Base-by-base conservation (phyloP, 2,888 invertebrate species). In the Parascotia fuliginaria region DNA sequence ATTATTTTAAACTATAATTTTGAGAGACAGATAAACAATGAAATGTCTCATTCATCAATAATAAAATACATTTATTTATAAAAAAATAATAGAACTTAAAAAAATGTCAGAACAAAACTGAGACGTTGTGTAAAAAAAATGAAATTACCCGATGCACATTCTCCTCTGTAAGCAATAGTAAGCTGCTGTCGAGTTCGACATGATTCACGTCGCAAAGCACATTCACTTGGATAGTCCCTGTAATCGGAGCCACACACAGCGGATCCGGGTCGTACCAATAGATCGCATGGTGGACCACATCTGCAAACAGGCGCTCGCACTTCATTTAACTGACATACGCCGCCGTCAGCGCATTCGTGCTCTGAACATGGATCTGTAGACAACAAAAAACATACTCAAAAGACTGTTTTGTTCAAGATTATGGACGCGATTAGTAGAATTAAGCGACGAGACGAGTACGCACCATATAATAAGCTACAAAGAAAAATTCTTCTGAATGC, bases 321-420 rank as follows among this genome's bases (percentile, higher is more conserved):
- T 66, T 94, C 94, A 85, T 96, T 96, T 83, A 98, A 90, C 83
- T 96, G 96, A 87, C 98, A 98, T 52, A 97, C 93, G 78, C 97
- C 96, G 22, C 96, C 95, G 61, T 95, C 94, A 19, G 94, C 93
- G 86, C 98, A 98, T 74, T 94, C 93, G 63, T 96, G 93, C 48
- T 94, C 95, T 32, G 94, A 94, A 84, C 98, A 98, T 0, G 98
- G 98, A 94, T 98, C 98, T 98, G 92, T 28, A 31, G 32, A 38
- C 42, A 63, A 52, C 34, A 31, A 36, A 29, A 22, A 12, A 34
- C 29, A 19, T 12, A 16, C 5, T 19, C 19, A 5, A 19, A 19
- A 5, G 2, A 19, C 19, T 19, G 2, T 19, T 19, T 3, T 19
- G 3, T 24, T 24, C 24, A 24, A 24, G 24, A 24, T 24, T 24